Evolutionary conservation across 2,888 invertebrate species (phyloP).

Genomic region (Diploptera punctata): DNA sequence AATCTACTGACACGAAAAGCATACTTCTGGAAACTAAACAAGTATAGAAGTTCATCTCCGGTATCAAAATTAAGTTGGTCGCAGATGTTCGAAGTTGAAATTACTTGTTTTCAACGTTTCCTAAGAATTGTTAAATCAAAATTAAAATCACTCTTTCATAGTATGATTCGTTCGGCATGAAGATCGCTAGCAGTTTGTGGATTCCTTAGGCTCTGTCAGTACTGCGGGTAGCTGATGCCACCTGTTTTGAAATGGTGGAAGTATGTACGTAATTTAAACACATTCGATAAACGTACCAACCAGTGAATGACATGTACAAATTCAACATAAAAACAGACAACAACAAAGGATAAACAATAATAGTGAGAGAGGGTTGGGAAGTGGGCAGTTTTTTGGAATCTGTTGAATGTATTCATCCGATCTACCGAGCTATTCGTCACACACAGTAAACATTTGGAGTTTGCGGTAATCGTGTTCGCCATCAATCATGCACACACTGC

Average conservation of each 20-base stretch:
- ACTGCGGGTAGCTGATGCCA: not conserved
- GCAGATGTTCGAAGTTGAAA: too few relatives aligned
- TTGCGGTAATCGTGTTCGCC: not conserved
- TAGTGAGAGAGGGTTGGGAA: not conserved
- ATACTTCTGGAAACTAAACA: too few relatives aligned
- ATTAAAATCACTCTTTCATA: too few relatives aligned
- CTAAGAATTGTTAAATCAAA: too few relatives aligned
- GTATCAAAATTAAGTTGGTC: too few relatives aligned
- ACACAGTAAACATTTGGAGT: not conserved
- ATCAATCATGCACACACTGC: conserved; percentile 20
- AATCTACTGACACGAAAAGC: too few relatives aligned
- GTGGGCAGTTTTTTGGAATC: conserved; percentile 15
- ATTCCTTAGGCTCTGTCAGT: too few relatives aligned
- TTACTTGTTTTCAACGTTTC: too few relatives aligned
- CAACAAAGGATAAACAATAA: conserved; percentile 10
- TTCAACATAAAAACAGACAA: conserved; percentile 1
- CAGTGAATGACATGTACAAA: conserved; percentile 6
- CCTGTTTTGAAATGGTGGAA: not conserved
- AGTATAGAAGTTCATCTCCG: too few relatives aligned
- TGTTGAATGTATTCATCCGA: conserved; percentile 21
- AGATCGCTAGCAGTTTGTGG: too few relatives aligned
- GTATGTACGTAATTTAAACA: conserved; percentile 1
- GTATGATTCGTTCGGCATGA: too few relatives aligned
- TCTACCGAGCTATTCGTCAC: conserved; percentile 8
- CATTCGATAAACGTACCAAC: not conserved